Percentiles rank a stretch among this genome's conserved stretches.
phyloP scores from a whole-genome alignment of 1,140 invertebrate genomes.

The Hylyphantes graminicola region DNA sequence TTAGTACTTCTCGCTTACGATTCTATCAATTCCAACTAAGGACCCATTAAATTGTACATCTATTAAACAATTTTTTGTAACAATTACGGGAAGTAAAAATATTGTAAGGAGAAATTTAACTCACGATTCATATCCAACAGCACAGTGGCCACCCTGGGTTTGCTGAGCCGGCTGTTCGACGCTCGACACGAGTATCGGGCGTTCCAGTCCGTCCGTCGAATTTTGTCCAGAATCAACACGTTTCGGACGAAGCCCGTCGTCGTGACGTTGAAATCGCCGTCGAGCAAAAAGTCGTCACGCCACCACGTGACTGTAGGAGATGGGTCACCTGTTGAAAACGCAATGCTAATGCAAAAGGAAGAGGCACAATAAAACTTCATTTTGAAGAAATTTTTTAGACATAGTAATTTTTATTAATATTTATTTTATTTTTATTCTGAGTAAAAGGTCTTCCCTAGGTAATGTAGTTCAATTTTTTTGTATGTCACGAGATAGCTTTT shows the following conservation, averaged over 20 bases:
- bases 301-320: conserved; percentile 84
- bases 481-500: no score
- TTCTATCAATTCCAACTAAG: no score
- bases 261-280: conserved; percentile 73
- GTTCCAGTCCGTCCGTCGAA: conserved; percentile 80
- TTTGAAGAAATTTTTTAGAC: background rate
- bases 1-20: no score
- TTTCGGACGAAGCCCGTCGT: conserved; percentile 63
- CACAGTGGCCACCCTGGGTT: conserved; percentile 79
- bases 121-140: conserved; percentile 90
- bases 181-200: conserved; percentile 84
- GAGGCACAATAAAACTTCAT: background rate
- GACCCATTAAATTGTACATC: no score
- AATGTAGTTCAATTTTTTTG: no score
- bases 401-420: background rate
- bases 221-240: conserved; percentile 79
- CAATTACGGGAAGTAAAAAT: no score
- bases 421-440: no score
- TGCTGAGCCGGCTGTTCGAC: conserved; percentile 81
- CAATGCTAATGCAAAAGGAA: background rate
- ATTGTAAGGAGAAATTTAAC: no score
- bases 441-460: no score
- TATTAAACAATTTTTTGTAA: no score
- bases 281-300: conserved; percentile 82
- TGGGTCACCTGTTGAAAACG: conserved; percentile 75